Evolutionary conservation across 2,888 invertebrate genomes (phyloP).

Genomic region (Siphlonurus alternatus): DNA sequence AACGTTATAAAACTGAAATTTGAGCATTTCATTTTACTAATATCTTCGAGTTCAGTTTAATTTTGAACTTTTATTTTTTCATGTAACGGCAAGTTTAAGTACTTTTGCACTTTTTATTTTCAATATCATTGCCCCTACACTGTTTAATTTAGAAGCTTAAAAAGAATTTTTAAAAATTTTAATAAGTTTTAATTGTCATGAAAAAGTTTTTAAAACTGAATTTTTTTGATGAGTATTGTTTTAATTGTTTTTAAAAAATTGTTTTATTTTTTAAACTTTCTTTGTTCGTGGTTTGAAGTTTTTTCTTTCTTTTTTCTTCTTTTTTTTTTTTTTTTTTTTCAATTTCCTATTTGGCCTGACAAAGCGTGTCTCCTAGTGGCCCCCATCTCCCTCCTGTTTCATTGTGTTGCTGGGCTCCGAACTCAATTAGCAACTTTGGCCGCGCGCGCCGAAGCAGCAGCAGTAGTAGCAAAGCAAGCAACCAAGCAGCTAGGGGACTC

Average conservation of each 20-base stretch:
- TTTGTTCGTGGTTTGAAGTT: background rate
- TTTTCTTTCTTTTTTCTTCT: background rate
- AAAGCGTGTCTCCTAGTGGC: background rate
- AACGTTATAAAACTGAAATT: too few species aligned
- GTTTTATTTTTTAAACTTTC: background rate
- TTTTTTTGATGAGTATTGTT: too few species aligned
- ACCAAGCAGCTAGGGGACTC: background rate
- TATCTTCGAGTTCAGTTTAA: too few species aligned
- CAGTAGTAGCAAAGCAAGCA: background rate
- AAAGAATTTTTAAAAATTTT: too few species aligned
- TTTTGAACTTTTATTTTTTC: too few species aligned
- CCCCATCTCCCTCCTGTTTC: background rate
- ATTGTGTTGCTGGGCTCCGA: background rate
- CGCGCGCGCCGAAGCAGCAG: background rate
- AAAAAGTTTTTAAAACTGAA: background rate
- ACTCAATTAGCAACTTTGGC: constrained; percentile 1
- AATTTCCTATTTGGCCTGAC: too few species aligned
- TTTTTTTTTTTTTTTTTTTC: background rate
- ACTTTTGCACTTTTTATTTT: too few species aligned
- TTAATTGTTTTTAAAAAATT: background rate
- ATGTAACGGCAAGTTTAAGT: too few species aligned
- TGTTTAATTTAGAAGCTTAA: too few species aligned
- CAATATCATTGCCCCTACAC: too few species aligned
- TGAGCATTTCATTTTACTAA: too few species aligned
- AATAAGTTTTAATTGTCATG: background rate